Evolutionary conservation across 1,140 invertebrate species (phyloP).

Genomic region (Drosophila lacertosa): DNA sequence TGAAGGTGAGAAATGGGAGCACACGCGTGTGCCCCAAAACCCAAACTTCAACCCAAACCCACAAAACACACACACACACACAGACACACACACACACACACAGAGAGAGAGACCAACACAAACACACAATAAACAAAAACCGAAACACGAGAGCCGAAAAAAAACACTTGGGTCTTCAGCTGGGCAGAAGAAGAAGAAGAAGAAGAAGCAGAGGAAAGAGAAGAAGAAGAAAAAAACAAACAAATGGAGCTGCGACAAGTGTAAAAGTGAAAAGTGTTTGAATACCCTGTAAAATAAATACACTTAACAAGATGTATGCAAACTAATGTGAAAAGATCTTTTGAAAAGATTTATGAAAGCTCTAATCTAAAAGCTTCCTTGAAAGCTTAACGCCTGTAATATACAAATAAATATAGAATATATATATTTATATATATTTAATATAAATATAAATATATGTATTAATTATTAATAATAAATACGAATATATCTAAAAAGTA

Average conservation of each 20-base stretch:
- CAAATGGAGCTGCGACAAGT: conserved; percentile 6
- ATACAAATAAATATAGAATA: too few species aligned
- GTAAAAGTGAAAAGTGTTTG: conserved; percentile 46
- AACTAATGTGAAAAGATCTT: too few species aligned
- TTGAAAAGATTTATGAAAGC: too few species aligned
- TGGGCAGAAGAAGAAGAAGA: neutral
- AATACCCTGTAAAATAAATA: conserved; percentile 17
- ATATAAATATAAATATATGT: too few species aligned
- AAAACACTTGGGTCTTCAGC: conserved; percentile 5
- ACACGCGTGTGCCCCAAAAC: conserved; percentile 57
- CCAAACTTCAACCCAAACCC: neutral
- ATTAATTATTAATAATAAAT: too few species aligned
- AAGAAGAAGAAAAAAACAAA: neutral
- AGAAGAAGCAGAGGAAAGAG: neutral
- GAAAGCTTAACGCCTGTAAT: too few species aligned
- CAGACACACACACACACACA: too few species aligned
- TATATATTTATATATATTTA: too few species aligned
- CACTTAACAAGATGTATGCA: too few species aligned
- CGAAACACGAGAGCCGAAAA: conserved; percentile 8
- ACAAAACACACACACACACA: neutral
- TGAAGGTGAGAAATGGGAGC: conserved; percentile 80
- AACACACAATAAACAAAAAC: neutral
- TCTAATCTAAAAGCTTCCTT: too few species aligned
- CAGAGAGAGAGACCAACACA: too few species aligned
- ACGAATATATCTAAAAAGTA: too few species aligned